Conservation (phyloP, 2,113 vertebrate genomes). For the Boulengeromyrus knoepffleri region DNA sequence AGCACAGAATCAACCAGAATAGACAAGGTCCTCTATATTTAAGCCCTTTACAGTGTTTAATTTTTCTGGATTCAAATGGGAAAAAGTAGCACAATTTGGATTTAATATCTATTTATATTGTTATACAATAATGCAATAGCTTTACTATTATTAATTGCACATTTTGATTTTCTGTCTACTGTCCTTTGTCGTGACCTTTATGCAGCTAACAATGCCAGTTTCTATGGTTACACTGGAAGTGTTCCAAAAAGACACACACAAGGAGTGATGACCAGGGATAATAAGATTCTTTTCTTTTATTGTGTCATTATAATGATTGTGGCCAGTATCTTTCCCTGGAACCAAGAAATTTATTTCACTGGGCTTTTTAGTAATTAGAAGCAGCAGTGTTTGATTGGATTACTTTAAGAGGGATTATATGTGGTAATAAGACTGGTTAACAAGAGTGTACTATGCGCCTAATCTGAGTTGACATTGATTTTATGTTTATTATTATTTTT, state of each 20-base stretch:
- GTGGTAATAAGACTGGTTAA: background rate
- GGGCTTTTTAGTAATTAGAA: background rate
- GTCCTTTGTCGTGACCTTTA: conserved; percentile 33
- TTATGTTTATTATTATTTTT: background rate
- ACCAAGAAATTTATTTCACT: background rate
- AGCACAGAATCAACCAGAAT: background rate
- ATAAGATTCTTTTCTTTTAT: conserved; percentile 64
- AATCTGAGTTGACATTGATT: background rate
- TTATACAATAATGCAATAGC: background rate
- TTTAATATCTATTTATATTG: background rate
- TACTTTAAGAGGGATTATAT: background rate
- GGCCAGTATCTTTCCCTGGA: background rate
- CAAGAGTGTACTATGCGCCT: background rate
- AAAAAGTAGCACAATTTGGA: background rate
- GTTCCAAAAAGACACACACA: conserved; percentile 95
- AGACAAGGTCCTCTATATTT: background rate
- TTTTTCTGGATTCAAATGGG: background rate
- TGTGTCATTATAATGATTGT: conserved; percentile 5
- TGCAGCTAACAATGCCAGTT: conserved; percentile 98
- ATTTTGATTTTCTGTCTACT: background rate
- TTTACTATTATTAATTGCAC: background rate
- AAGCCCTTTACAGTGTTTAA: background rate
- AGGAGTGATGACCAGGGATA: conserved; percentile 96
- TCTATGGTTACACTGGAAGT: conserved; percentile 99
- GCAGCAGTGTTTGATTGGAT: background rate